Base-by-base conservation (phyloP, 2,113 vertebrate species). In the Paradoxurus hermaphroditus region DNA sequence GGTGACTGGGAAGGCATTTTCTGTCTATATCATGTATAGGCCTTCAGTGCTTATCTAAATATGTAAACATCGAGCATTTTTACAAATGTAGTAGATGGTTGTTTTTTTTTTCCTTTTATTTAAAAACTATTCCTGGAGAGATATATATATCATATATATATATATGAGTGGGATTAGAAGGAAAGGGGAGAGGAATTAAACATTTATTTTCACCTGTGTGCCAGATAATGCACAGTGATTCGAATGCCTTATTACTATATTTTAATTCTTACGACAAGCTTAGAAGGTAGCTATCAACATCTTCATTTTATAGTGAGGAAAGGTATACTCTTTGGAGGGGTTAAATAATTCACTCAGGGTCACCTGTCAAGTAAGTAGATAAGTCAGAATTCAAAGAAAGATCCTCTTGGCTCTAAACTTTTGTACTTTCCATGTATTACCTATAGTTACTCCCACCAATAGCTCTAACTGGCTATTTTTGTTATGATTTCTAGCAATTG, bases 141-240 rank as follows among this genome's bases (percentile, higher is more conserved):
- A n/a, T n/a, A n/a, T n/a, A n/a, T n/a, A n/a, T n/a, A n/a, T n/a
- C n/a, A n/a, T n/a, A n/a, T 62, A 16, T 77, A 15, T 82, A 29
- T 88, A 65, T 90, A 27, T 92, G 39, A 78, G 23, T 63, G 16
- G 31, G 34, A 75, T 77, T 79, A 75, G 41, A 91, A 63, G 46
- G 75, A 90, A 96, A 90, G 15, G 86, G n/a, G 34, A 93, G 90
- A 73, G 44, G 34, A 93, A 91, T 34, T 87, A 87, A 90, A 72
- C 21, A 23, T 36, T 88, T 86, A 65, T 67, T 90, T 90, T 41
- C 13, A 44, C 34, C 46, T 90, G 1, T 79, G 18, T 83, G 46
- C 31, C 34, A 44, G 3, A 31, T 79, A 46, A 93, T 90, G 63
- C 79, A 5, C 88, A 95, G 41, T 94, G 78, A 83, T 92, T 86